Evolutionary conservation across 2,113 vertebrate species (phyloP).

Genomic region (Cygnus atratus): DNA sequence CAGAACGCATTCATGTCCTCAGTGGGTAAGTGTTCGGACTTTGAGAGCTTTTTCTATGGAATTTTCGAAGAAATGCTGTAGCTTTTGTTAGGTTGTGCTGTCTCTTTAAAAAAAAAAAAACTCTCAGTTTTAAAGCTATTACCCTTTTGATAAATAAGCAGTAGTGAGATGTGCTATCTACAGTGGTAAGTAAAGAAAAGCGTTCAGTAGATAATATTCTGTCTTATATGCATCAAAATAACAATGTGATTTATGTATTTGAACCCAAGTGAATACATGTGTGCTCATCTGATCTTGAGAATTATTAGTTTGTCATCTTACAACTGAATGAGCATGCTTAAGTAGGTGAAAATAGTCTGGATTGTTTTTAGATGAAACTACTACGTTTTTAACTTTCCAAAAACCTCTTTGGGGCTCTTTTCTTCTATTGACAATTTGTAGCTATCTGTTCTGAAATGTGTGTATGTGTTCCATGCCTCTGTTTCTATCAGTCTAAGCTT

Average conservation of each 20-base stretch:
- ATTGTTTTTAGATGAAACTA: not conserved
- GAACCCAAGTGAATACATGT: not conserved
- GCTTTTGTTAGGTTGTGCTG: not conserved
- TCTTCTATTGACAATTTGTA: not conserved
- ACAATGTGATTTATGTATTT: not conserved
- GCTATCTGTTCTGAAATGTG: not conserved
- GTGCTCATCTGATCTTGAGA: not conserved
- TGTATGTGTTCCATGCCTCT: not conserved
- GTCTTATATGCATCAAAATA: not conserved
- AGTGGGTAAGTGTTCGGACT: conserved; percentile 85
- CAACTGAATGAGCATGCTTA: not conserved
- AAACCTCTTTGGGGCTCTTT: not conserved
- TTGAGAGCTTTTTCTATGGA: not conserved
- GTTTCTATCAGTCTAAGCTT: not conserved
- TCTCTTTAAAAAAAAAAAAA: not conserved
- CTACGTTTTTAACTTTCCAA: not conserved
- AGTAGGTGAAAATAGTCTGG: not conserved
- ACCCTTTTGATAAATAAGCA: not conserved
- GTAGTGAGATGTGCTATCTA: not conserved
- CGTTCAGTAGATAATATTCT: not conserved
- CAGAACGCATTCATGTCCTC: conserved; percentile 93
- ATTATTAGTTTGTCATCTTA: not conserved
- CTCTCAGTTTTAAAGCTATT: not conserved
- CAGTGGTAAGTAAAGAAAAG: not conserved
- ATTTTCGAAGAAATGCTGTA: not conserved